Conservation (phyloP, 2,113 vertebrate genomes). For the Hypanus sabinus region DNA sequence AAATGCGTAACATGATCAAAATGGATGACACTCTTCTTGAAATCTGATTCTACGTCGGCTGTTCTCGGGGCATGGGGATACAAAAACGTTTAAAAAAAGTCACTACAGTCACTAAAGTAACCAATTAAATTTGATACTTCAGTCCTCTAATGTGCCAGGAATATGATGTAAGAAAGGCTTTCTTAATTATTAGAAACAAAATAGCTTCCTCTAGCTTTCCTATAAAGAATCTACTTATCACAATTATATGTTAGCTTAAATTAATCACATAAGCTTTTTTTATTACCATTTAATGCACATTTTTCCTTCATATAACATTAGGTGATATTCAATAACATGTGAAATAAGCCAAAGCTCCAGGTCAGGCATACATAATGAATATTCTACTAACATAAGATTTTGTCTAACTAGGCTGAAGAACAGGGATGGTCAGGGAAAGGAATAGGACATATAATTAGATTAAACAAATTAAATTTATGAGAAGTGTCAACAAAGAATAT, state of each 20-base stretch:
- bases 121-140: slow-evolving; percentile 46
- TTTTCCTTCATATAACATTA: neutral
- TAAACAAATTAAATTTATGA: neutral
- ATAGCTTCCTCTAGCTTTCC: neutral
- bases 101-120: slow-evolving; percentile 42
- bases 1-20: slow-evolving; percentile 45
- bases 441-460: neutral
- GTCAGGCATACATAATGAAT: neutral
- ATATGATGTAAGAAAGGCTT: slow-evolving; percentile 13
- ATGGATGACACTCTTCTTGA: slow-evolving; percentile 45
- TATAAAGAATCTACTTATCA: neutral
- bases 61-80: slow-evolving; percentile 42
- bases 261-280: neutral
- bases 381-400: neutral
- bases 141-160: slow-evolving; percentile 35
- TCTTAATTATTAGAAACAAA: slow-evolving; percentile 10
- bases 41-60: slow-evolving; percentile 44
- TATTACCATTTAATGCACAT: neutral
- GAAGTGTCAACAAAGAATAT: neutral
- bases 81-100: rapidly evolving
- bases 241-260: neutral
- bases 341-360: neutral
- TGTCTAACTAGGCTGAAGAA: neutral
- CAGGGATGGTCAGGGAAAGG: no score
- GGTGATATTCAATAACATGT: neutral